Conservation (phyloP, 2,797 vertebrate species). For the Labeo calbasu region DNA sequence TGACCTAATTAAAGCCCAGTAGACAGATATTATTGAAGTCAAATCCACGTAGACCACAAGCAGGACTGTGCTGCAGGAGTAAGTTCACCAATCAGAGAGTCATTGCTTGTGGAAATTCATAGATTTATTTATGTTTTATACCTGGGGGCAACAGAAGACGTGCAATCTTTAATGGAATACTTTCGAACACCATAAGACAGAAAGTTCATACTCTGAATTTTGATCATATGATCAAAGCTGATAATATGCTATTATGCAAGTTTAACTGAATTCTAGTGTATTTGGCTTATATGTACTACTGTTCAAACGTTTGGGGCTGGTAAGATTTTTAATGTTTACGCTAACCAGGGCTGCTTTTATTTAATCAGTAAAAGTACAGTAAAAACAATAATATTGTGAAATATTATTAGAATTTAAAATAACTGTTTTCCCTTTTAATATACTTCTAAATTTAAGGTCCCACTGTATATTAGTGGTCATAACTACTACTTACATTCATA, state of each 20-base stretch:
- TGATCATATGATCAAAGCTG: background rate
- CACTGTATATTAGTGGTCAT: too few relatives aligned
- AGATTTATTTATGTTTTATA: constrained; percentile 17
- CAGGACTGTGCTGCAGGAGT: background rate
- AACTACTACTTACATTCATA: too few relatives aligned
- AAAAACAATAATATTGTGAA: background rate
- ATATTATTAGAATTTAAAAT: too few relatives aligned
- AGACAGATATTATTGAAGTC: constrained; percentile 32
- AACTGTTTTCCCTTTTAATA: too few relatives aligned
- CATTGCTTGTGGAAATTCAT: constrained; percentile 21
- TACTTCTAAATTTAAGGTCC: too few relatives aligned
- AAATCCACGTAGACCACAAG: constrained; percentile 10
- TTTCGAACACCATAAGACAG: background rate
- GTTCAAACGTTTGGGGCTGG: background rate
- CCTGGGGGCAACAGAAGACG: constrained; percentile 17
- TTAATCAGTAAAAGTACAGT: background rate
- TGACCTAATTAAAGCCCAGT: constrained; percentile 32
- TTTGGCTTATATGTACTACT: background rate
- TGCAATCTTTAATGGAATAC: constrained; percentile 1
- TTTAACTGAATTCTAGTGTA: background rate
- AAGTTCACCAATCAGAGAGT: constrained; percentile 4
- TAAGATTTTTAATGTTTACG: background rate
- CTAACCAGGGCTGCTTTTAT: background rate
- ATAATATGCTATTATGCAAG: background rate
- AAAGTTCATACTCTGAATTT: background rate